Percentiles rank a stretch among this genome's conserved stretches.
phyloP scores from a whole-genome alignment of 1,140 invertebrate species.

The Panagrolaimus sp. region DNA sequence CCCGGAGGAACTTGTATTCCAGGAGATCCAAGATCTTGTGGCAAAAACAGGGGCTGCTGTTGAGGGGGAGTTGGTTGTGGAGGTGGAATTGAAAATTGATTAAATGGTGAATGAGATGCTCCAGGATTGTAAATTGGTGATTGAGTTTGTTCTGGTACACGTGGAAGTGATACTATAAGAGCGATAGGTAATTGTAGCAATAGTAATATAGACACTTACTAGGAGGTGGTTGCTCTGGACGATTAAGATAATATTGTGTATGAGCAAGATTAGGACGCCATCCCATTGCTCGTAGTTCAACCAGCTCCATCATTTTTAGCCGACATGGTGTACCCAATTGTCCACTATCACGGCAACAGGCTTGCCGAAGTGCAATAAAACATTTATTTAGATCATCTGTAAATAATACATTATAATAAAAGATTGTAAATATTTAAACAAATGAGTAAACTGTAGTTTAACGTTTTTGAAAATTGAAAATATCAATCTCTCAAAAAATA shows the following conservation, averaged over 20 bases:
- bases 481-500: neutral
- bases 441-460: too few relatives aligned
- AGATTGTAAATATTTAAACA: too few relatives aligned
- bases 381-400: slow-evolving; percentile 50
- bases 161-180: neutral
- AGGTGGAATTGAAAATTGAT: neutral
- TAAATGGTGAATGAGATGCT: too few relatives aligned
- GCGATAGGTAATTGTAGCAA: neutral
- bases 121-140: neutral
- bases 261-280: slow-evolving; percentile 52
- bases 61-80: slow-evolving; percentile 17
- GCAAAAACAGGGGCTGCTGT: slow-evolving; percentile 16
- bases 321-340: slow-evolving; percentile 52
- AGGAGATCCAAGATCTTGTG: slow-evolving; percentile 3
- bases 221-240: slow-evolving; percentile 28
- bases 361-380: slow-evolving; percentile 51
- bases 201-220: neutral
- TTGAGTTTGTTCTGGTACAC: neutral
- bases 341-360: slow-evolving; percentile 49
- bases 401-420: too few relatives aligned
- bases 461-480: slow-evolving; percentile 1
- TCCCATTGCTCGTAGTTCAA: slow-evolving; percentile 50
- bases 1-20: slow-evolving; percentile 22
- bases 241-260: slow-evolving; percentile 51
- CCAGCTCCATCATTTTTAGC: slow-evolving; percentile 52